phyloP scores from a whole-genome alignment of 2,797 vertebrate genomes.

The Picus viridis region DNA sequence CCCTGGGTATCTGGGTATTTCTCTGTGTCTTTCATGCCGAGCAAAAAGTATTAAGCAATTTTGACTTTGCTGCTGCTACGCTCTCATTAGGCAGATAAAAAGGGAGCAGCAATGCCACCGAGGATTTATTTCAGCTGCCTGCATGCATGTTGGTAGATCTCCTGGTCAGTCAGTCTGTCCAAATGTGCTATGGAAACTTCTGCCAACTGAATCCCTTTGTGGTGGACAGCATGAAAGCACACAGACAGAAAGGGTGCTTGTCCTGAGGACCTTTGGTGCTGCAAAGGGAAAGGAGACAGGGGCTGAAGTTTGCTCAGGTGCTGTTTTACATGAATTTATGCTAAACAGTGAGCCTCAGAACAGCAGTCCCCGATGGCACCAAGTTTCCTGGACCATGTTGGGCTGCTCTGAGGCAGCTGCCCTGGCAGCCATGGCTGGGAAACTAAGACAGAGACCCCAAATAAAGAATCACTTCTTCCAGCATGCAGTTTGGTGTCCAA shows the following conservation, averaged over 20 bases:
- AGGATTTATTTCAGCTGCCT: not conserved
- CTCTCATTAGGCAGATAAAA: not conserved
- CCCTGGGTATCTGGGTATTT: not conserved
- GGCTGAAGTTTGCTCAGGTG: not conserved
- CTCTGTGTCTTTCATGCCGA: not conserved
- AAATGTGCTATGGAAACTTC: not conserved
- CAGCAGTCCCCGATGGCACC: fast-evolving
- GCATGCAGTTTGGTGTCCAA: not conserved
- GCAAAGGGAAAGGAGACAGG: not conserved
- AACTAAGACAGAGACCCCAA: not conserved
- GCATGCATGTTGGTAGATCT: fast-evolving
- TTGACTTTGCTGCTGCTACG: not conserved
- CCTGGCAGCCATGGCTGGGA: not conserved
- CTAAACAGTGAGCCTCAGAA: not conserved
- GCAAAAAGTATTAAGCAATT: conserved; percentile 25
- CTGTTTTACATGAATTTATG: not conserved
- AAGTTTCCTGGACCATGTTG: not conserved
- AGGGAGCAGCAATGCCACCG: fast-evolving
- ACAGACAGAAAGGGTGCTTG: not conserved
- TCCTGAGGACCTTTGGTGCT: not conserved
- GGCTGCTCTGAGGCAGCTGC: not conserved
- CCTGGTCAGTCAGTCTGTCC: not conserved
- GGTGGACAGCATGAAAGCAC: not conserved
- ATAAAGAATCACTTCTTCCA: not conserved
- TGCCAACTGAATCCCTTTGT: fast-evolving